These are phyloP conservation scores for Eriosoma lanigerum DNA, from an alignment of 1,140 invertebrate species.

Conservation along the genomic window DNA sequence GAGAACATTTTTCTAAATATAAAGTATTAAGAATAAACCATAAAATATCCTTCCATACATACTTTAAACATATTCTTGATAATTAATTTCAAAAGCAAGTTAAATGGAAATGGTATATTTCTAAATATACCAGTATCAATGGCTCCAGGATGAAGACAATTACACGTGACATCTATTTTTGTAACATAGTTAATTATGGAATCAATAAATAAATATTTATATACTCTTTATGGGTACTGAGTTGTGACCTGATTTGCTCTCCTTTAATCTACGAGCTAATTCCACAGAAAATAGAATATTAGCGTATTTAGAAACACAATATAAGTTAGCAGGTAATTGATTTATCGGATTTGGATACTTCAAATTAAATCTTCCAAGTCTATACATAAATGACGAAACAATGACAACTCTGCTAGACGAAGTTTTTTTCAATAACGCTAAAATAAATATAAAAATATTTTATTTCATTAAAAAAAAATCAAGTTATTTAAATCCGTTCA, in stretches of 20 bases:
- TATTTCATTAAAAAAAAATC: not conserved
- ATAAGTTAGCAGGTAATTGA: slow-evolving; percentile 71
- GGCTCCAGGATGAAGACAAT: slow-evolving; percentile 84
- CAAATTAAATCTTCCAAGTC: slow-evolving; percentile 71
- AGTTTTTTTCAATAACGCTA: slow-evolving; percentile 80
- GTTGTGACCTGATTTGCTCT: slow-evolving; percentile 59
- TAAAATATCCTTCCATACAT: not conserved
- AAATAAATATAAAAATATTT: slow-evolving; percentile 54
- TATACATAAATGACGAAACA: slow-evolving; percentile 82
- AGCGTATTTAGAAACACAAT: slow-evolving; percentile 84
- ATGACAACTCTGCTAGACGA: slow-evolving; percentile 77
- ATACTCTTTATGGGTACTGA: not conserved
- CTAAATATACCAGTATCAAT: slow-evolving; percentile 83
- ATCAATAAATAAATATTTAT: not conserved
- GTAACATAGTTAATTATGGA: not conserved
- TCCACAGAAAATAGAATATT: slow-evolving; percentile 85
- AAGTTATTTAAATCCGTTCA: too few species aligned
- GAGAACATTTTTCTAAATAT: too few species aligned
- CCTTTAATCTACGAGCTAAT: slow-evolving; percentile 74
- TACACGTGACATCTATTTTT: slow-evolving; percentile 68
- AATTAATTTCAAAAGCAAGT: slow-evolving; percentile 66
- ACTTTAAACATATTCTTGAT: slow-evolving; percentile 63
- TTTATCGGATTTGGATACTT: slow-evolving; percentile 75
- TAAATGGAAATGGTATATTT: slow-evolving; percentile 72
- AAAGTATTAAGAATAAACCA: too few species aligned